Base-by-base conservation (phyloP, 2,888 invertebrate species). In the Panopea generosa region DNA sequence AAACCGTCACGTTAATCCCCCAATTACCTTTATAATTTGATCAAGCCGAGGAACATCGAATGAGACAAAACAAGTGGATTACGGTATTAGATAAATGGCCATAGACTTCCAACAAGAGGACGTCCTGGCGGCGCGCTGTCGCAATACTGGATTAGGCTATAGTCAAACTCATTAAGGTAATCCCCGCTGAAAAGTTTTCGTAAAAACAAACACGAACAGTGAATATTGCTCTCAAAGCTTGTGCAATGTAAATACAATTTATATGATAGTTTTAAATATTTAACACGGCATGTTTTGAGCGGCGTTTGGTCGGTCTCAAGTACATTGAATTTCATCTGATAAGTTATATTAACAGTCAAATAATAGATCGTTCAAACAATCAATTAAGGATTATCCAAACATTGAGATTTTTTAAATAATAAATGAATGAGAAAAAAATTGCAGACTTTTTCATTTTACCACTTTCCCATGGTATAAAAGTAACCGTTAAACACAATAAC, bases 11-110 rank as follows among this genome's bases (percentile, higher is more conserved):
- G 7, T 47, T 77, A 72, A 77, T 59, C 57, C 77, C 50, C 40
- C 47, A 69, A 77, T 72, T 68, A 60, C 55, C 59, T 29, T 26
- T 53, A 72, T 60, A 77, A 73, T 73, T 73, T 73, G 49, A 45
- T 61, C 47, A 66, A 62, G 66, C 33, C 73, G 60, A 55, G 60
- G 60, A 67, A 62, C 73, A 67, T 43, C 33, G 22, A 22, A 43
- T 53, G 49, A 24, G 49, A 33, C 55, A 60, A 73, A 73, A 73
- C 73, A 73, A 73, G 33, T 26, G 62, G 73, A 67, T 73, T 73
- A 73, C 65, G 50, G 59, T 50, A 65, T 71, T 71, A 71, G 50
- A 55, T 63, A 49, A 71, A 63, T 71, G 55, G 63, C 50, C 43
- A 52, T 63, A 52, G 50, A 43, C 14, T 59, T 56, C 57, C 56